Evolutionary conservation across 2,797 vertebrate genomes (phyloP), one percentile per base, ranked within the genome.

Genomic region (Mus spretus): DNA sequence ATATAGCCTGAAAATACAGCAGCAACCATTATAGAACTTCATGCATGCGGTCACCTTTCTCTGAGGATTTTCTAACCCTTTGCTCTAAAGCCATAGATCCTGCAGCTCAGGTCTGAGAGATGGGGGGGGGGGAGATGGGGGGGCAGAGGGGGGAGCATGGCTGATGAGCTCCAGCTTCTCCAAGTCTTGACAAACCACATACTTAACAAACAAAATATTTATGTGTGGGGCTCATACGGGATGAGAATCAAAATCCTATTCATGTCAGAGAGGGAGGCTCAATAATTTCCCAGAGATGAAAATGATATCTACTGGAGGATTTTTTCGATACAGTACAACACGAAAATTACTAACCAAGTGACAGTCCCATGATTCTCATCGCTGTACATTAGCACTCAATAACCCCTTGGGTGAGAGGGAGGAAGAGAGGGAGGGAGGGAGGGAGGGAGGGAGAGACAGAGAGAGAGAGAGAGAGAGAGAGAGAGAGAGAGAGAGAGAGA

Each of bases 321-420:
- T 59, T 59, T 20, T 63, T 94, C 15, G 44, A 1, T 63, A 22
- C 20, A 50, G 19, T 40, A 57, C 50, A 50, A 5, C 63, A 26
- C 11, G 89, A 83, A 72, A 94, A 90, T 61, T 14, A 88, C 34
- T 85, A 78, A 67, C 59, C 93, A 78, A 75, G 57, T 63, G 72
- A 75, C 28, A 92, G 44, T 26, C 19, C 40, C 20, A 34, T 81
- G 78, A 63, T 2, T 14, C 37, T 74, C 37, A 13, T 37, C 12
- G 24, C 83, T 96, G 67, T 37, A 89, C 88, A 88, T 93, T 92
- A 92, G 19, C 3, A 0, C 28, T 79, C 88, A 90, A 72, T 94
- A 94, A 79, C 44, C 37, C 11, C 78, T 81, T 40, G 19, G 37
- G 90, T 90, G 22, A 44, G 75, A 90, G 53, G 14, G 14, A 14